Evolutionary conservation across 2,888 invertebrate species (phyloP).

Genomic region (Yponomeuta sedellus): DNA sequence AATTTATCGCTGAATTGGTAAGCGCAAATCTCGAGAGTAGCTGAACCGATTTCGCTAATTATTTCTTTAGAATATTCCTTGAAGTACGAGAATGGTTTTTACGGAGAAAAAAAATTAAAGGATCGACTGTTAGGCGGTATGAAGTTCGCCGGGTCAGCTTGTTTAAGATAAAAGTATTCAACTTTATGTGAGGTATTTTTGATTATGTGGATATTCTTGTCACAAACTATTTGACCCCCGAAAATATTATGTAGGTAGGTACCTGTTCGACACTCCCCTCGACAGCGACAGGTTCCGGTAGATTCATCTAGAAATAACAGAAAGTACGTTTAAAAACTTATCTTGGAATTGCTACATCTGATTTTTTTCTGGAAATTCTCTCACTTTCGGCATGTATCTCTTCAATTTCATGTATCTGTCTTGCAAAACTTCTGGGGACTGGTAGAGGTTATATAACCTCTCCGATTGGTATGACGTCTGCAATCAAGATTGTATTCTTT

Average conservation of each 20-base stretch:
- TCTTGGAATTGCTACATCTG: neutral
- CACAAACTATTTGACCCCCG: no score
- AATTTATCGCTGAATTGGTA: no score
- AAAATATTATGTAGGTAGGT: neutral
- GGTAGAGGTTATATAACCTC: neutral
- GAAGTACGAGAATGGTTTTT: no score
- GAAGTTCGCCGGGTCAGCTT: no score
- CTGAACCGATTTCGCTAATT: no score
- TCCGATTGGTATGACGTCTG: neutral
- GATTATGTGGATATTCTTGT: no score
- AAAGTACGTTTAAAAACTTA: neutral
- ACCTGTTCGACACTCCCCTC: neutral
- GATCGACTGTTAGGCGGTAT: no score
- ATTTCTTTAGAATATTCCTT: no score
- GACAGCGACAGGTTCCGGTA: neutral
- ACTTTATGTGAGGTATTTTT: no score
- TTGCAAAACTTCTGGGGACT: neutral
- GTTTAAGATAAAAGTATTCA: no score
- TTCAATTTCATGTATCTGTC: neutral
- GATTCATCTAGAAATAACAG: neutral
- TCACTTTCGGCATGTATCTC: neutral
- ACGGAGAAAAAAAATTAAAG: no score
- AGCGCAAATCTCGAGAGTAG: no score
- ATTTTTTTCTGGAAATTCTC: neutral
- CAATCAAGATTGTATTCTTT: neutral